Conservation (phyloP, 2,797 vertebrate species). For the Chaenodraco wilsoni region DNA sequence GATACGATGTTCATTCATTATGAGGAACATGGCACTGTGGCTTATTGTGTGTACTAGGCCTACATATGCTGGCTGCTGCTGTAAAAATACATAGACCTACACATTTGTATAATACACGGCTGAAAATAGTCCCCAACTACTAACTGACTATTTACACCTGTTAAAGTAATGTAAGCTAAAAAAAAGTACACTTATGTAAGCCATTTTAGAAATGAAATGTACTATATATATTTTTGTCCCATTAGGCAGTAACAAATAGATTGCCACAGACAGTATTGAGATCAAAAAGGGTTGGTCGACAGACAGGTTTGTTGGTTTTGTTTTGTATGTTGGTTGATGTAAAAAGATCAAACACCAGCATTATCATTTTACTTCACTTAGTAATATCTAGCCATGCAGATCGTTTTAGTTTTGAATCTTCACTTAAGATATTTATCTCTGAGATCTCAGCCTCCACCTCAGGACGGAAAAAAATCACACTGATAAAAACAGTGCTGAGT, state of each 20-base stretch:
- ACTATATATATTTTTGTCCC: neutral
- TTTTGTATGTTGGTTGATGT: conserved; percentile 10
- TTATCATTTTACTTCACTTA: neutral
- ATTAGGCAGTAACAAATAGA: too few relatives aligned
- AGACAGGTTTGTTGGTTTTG: neutral
- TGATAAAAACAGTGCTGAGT: neutral
- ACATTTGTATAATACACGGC: neutral
- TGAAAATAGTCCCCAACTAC: neutral
- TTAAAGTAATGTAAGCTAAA: neutral
- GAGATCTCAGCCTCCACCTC: neutral
- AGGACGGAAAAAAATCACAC: neutral
- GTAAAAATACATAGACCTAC: neutral
- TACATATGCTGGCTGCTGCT: conserved; percentile 1
- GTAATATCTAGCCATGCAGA: conserved; percentile 3
- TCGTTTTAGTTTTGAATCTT: neutral
- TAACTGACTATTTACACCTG: neutral
- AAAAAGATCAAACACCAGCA: neutral
- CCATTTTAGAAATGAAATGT: neutral
- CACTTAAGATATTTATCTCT: neutral
- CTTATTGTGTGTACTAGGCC: neutral
- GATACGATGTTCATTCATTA: neutral
- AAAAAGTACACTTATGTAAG: neutral
- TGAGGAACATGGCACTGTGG: neutral
- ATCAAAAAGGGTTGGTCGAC: neutral
- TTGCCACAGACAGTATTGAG: neutral